Evolutionary conservation across 1,140 invertebrate genomes (phyloP), one percentile per base, ranked within the genome.

Genomic region (Apocrypta bakeri): DNA sequence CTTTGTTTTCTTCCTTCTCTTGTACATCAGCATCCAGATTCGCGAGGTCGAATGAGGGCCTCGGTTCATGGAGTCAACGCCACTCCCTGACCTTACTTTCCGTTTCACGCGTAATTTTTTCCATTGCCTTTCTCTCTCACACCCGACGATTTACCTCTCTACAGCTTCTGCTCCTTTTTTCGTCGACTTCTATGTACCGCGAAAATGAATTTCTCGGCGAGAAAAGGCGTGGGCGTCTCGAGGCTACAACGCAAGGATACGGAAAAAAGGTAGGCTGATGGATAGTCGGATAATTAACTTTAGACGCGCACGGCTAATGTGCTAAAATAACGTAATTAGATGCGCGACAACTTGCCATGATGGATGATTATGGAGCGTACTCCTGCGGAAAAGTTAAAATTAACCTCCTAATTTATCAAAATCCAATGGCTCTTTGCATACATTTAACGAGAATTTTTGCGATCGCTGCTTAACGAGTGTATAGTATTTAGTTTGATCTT

Each of bases 71-170:
- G 37, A 81, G 79, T 74, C 71, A 81, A 81, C 79, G 71, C 79
- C 71, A 74, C 79, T 81, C 56, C 48, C 79, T 81, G 61, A 81
- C 71, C 71, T 81, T 81, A 81, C 71, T 81, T 81, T 81, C 79
- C 71, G 61, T 74, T 81, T 73, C 72, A 17, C 33, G 25, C 37
- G 61, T 27, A 9, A 74, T 24, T 81, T 78, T 81, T 81, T 81
- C 68, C 71, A 61, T 80, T 17, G 1, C 42, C 27, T 72, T 37
- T 61, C 42, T 33, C 68, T 79, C 40, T 56, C 7, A 17, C 69
- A 25, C 25, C 12, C n/a, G 25, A 29, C 25, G 14, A 48, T 80
- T 73, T 80, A 29, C 71, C 61, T 73, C 33, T 31, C 12, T 63
- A 14, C 72, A 11, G 61, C n/a, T 61, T 37, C 42, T 37, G 2